phyloP scores from a whole-genome alignment of 2,797 vertebrate species.

The Cyclura pinguis region DNA sequence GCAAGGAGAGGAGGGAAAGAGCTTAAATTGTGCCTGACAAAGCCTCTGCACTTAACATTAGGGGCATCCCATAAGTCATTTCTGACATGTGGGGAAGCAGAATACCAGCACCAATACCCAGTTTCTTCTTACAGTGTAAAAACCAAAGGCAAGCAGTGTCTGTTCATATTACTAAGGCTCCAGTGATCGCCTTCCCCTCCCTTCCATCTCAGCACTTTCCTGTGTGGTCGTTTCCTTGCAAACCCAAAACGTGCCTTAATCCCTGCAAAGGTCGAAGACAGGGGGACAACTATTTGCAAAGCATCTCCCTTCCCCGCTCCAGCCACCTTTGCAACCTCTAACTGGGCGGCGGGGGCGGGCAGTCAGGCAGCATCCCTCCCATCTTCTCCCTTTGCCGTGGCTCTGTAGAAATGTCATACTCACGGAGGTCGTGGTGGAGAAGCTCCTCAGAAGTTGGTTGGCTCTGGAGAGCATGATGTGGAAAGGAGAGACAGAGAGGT shows the following conservation, averaged over 20 bases:
- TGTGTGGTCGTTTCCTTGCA: neutral
- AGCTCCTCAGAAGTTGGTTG: slow-evolving; percentile 80
- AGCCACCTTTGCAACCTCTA: neutral
- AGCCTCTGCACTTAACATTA: no score
- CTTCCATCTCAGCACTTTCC: neutral
- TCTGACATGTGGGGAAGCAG: neutral
- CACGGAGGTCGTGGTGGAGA: slow-evolving; percentile 85
- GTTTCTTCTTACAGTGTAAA: neutral
- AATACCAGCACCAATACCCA: neutral
- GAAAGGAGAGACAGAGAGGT: no score
- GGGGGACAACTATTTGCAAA: neutral
- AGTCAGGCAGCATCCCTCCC: neutral
- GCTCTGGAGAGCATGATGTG: slow-evolving; percentile 85
- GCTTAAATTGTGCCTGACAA: neutral
- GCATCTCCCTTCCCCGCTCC: neutral
- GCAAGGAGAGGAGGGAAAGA: neutral
- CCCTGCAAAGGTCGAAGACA: neutral
- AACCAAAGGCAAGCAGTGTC: neutral
- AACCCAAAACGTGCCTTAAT: neutral
- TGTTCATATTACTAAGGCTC: neutral
- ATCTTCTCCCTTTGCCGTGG: neutral
- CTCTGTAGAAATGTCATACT: slow-evolving; percentile 69
- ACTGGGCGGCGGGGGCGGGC: no score
- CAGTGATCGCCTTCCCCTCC: neutral
- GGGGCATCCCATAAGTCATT: neutral